Percentiles rank a stretch among this genome's conserved stretches.
phyloP scores from a whole-genome alignment of 2,888 invertebrate species.

The Vanessa cardui region DNA sequence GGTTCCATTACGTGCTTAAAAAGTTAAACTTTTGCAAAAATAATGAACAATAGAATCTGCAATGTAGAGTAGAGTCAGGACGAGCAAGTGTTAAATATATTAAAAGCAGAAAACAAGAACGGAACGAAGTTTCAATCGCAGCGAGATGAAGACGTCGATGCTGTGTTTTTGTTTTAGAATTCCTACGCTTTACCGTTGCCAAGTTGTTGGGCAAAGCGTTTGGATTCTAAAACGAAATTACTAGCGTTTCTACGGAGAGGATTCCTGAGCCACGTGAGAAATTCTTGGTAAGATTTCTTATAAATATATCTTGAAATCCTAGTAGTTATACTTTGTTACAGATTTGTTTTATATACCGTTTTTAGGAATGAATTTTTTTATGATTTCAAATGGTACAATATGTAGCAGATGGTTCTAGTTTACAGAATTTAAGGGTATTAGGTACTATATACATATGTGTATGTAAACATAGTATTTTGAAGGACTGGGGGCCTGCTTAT shows the following conservation, averaged over 20 bases:
- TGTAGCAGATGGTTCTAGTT: too few species aligned
- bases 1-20: too few species aligned
- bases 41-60: too few species aligned
- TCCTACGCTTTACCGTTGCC: slow-evolving; percentile 97
- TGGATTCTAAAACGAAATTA: slow-evolving; percentile 95
- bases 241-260: slow-evolving; percentile 45
- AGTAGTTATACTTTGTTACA: neutral
- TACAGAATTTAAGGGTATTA: too few species aligned
- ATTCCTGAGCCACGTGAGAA: slow-evolving; percentile 30
- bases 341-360: neutral
- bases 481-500: too few species aligned
- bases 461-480: too few species aligned
- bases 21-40: too few species aligned
- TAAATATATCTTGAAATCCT: neutral
- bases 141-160: slow-evolving; percentile 46
- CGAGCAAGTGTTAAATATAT: too few species aligned
- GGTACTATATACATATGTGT: too few species aligned
- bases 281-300: slow-evolving; percentile 4
- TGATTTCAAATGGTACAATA: too few species aligned
- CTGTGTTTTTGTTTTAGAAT: slow-evolving; percentile 91
- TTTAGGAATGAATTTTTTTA: too few species aligned
- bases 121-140: slow-evolving; percentile 15
- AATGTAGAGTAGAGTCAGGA: too few species aligned
- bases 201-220: slow-evolving; percentile 93
- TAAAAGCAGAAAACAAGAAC: neutral